Conservation (phyloP, 2,113 vertebrate genomes). For the Oreochromis aureus region DNA sequence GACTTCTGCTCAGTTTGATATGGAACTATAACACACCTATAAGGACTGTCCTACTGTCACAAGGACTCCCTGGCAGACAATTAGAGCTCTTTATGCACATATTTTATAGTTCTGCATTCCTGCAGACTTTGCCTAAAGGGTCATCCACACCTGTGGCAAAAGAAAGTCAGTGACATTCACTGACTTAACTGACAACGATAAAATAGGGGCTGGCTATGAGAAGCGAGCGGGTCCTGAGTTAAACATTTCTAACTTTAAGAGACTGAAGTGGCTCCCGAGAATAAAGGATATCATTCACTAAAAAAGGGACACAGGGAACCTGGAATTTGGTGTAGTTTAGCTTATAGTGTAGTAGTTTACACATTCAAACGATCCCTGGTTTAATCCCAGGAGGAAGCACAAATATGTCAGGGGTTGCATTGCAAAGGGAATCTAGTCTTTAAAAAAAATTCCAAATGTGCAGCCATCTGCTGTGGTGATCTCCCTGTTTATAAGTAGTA, state of each 20-base stretch:
- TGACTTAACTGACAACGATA: neutral
- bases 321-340: too few species aligned
- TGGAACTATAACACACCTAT: neutral
- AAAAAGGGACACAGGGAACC: neutral
- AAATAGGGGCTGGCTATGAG: neutral
- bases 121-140: neutral
- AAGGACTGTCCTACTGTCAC: neutral
- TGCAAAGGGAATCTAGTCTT: neutral
- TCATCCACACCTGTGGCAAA: neutral
- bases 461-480: neutral
- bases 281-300: neutral
- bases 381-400: neutral
- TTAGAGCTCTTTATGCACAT: neutral
- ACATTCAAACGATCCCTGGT: neutral
- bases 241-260: neutral
- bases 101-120: neutral
- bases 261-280: neutral
- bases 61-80: neutral
- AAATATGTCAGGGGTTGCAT: neutral
- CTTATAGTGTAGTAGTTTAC: neutral
- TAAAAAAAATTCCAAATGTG: neutral
- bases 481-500: neutral
- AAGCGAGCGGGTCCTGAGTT: neutral
- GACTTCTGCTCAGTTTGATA: neutral
- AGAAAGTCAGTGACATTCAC: neutral